These are phyloP conservation scores for Ceryle rudis DNA, from an alignment of 2,797 vertebrate genomes.

Conservation along the genomic window DNA sequence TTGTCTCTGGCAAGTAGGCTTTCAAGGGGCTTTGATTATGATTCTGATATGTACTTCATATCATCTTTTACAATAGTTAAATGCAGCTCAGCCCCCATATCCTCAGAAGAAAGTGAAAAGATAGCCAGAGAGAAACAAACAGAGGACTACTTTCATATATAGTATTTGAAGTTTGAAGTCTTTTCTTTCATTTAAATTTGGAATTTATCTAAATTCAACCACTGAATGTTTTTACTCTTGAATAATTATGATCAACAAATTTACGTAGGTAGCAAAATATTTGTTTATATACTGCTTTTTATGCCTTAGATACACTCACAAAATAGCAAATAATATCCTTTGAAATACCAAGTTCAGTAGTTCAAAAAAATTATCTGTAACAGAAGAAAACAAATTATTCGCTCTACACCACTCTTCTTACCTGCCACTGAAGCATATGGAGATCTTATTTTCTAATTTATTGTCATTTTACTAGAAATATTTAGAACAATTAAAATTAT, in stretches of 20 bases:
- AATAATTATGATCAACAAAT: not conserved
- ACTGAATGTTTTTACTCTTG: not conserved
- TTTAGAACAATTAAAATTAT: not conserved
- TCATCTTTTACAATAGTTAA: not conserved
- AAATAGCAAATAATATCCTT: not conserved
- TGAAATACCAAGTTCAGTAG: not conserved
- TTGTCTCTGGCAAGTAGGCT: slow-evolving; percentile 25
- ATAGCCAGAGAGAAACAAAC: not conserved
- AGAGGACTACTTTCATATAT: not conserved
- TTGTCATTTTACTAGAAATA: not conserved
- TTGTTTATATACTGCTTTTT: not conserved
- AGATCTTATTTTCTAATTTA: not conserved
- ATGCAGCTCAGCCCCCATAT: not conserved
- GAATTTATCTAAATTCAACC: not conserved
- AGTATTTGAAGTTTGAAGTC: not conserved
- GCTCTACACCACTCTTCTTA: not conserved
- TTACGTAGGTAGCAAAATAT: not conserved
- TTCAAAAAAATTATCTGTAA: not conserved
- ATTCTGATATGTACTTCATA: not conserved
- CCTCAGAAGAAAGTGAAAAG: not conserved
- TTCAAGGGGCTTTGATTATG: not conserved
- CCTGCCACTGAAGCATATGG: not conserved
- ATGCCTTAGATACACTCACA: not conserved
- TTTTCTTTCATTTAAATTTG: not conserved
- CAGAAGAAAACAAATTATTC: not conserved